Percentiles rank a stretch among this genome's conserved stretches.
These are phyloP conservation scores for Sminthurinus signatus DNA, from an alignment of 1,140 invertebrate genomes.

Conservation along the genomic window DNA sequence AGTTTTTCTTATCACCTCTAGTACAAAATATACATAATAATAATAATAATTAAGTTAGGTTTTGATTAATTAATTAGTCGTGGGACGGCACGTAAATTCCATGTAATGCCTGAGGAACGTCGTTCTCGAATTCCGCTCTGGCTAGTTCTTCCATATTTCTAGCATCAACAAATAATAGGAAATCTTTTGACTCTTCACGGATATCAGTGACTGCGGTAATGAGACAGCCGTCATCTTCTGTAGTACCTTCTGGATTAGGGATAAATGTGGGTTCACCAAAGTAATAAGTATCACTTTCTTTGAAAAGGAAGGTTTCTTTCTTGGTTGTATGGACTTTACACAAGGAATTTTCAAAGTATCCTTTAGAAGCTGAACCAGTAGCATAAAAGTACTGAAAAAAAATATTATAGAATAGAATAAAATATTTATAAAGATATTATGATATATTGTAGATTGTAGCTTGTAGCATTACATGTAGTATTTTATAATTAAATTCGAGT, in stretches of 20 bases:
- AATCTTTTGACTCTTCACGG: conserved; percentile 33
- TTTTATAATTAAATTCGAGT: too few relatives aligned
- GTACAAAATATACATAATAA: too few relatives aligned
- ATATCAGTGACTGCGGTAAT: conserved; percentile 38
- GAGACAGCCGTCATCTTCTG: conserved; percentile 44
- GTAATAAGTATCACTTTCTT: conserved; percentile 40
- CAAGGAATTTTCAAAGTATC: conserved; percentile 32
- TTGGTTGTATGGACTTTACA: conserved; percentile 26
- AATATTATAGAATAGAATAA: too few relatives aligned
- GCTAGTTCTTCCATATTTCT: conserved; percentile 42
- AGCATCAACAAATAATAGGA: conserved; percentile 39
- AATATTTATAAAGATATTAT: too few relatives aligned
- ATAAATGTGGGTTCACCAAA: conserved; percentile 42
- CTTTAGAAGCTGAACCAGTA: conserved; percentile 35
- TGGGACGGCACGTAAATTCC: conserved; percentile 8
- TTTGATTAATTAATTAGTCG: too few relatives aligned
- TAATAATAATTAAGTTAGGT: too few relatives aligned
- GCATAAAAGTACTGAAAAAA: conserved; percentile 49
- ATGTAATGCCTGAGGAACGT: conserved; percentile 39
- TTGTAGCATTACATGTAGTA: too few relatives aligned
- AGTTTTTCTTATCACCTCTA: too few relatives aligned
- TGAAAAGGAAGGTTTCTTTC: conserved; percentile 33
- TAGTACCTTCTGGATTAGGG: conserved; percentile 37
- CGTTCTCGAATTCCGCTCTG: conserved; percentile 30
- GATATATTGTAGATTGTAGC: too few relatives aligned